A percentile compares a stretch with the other conserved stretches of the same genome.
phyloP scores from a whole-genome alignment of 2,113 vertebrate genomes.

The Seriola rivoliana region DNA sequence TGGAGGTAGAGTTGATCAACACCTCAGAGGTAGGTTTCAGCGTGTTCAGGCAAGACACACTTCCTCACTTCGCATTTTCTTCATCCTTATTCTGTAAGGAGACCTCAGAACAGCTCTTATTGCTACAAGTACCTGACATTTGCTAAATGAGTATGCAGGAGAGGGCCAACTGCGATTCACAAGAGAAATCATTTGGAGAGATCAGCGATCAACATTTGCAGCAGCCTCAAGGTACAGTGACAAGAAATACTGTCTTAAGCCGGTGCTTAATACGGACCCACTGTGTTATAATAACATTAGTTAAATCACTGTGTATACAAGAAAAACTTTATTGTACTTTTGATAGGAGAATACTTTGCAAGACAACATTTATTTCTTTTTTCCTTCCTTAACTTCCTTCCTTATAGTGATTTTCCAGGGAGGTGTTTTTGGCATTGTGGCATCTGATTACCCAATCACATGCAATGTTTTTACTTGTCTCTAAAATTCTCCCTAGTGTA shows the following conservation, averaged over 20 bases:
- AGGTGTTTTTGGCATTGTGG: background rate
- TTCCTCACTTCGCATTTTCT: conserved; percentile 34
- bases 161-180: background rate
- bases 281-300: background rate
- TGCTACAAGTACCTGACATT: background rate
- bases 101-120: background rate
- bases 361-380: background rate
- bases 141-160: conserved; percentile 56
- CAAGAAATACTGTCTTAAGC: background rate
- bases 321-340: background rate
- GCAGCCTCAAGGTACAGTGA: conserved; percentile 59
- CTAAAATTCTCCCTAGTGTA: background rate
- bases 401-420: background rate
- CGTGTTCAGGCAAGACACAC: conserved; percentile 62
- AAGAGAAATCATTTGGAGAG: background rate
- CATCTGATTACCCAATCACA: conserved; percentile 17
- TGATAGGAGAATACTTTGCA: background rate
- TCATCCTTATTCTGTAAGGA: conserved; percentile 2
- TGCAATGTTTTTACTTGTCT: background rate
- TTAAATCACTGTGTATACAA: background rate
- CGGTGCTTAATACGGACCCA: background rate
- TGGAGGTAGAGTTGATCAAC: conserved; percentile 33
- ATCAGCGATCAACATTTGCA: conserved; percentile 1
- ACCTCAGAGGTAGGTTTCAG: conserved; percentile 36
- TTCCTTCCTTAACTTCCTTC: background rate